A percentile compares a stretch with the other conserved stretches of the same genome.
Conservation (phyloP, 2,888 invertebrate genomes). For the Drosophila glabriapex region DNA sequence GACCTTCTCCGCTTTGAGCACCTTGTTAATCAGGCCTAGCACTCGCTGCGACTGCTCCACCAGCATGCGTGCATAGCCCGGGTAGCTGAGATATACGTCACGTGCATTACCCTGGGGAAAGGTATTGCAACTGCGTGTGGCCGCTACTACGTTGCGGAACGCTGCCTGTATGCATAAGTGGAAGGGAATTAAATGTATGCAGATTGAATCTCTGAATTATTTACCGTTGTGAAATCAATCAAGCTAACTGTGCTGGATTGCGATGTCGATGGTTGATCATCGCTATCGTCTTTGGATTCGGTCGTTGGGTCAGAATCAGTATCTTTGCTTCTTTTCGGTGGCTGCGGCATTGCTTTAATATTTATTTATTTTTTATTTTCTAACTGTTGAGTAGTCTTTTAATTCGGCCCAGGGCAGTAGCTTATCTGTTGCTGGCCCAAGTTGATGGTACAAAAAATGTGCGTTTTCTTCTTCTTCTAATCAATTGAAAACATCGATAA, state of each 20-base stretch:
- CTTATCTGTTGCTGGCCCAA: not conserved
- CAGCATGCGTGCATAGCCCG: constrained; percentile 90
- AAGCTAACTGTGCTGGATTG: constrained; percentile 36
- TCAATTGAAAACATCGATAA: constrained; percentile 61
- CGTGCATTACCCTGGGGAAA: constrained; percentile 90
- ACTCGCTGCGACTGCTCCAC: constrained; percentile 89
- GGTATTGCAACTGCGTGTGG: constrained; percentile 90
- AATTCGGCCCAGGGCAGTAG: constrained; percentile 2
- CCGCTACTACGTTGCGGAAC: constrained; percentile 88
- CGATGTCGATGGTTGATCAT: constrained; percentile 39
- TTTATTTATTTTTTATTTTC: not conserved
- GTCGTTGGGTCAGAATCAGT: constrained; percentile 13
- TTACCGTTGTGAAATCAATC: constrained; percentile 81
- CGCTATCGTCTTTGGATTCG: not conserved
- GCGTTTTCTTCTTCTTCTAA: constrained; percentile 73
- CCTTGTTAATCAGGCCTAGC: constrained; percentile 87
- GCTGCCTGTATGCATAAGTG: constrained; percentile 84
- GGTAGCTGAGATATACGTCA: constrained; percentile 91
- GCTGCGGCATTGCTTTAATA: constrained; percentile 48
- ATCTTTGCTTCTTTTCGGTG: constrained; percentile 45
- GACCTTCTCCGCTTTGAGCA: constrained; percentile 87
- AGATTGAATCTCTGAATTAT: not conserved
- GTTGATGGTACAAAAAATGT: constrained; percentile 60
- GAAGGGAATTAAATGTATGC: not conserved
- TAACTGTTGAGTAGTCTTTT: not conserved